Evolutionary conservation across 2,797 vertebrate genomes (phyloP).

Genomic region (Kryptolebias ocellatus): DNA sequence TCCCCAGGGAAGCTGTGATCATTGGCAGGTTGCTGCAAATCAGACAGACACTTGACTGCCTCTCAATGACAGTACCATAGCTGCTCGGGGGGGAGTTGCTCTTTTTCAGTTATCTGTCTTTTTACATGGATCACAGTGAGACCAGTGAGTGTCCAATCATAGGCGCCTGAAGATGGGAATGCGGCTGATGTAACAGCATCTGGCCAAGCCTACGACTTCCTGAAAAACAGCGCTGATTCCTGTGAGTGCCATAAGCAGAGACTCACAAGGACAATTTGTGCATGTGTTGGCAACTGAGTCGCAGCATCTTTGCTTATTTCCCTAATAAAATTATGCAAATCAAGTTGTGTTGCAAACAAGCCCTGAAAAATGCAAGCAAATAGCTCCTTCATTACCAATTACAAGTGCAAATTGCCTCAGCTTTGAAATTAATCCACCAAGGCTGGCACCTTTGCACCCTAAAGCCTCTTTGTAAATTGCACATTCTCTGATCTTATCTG

Average conservation of each 20-base stretch:
- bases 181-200: conserved; percentile 4
- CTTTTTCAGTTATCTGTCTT: conserved; percentile 37
- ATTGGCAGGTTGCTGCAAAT: conserved; percentile 66
- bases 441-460: conserved; percentile 68
- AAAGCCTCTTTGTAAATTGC: conserved; percentile 63
- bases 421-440: conserved; percentile 74
- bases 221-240: conserved; percentile 6
- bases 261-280: conserved; percentile 26
- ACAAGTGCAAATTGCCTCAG: conserved; percentile 72
- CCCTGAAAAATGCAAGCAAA: conserved; percentile 64
- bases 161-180: conserved; percentile 21
- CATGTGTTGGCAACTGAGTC: conserved; percentile 17
- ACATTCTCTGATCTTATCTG: conserved; percentile 65
- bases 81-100: conserved; percentile 30
- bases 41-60: conserved; percentile 62
- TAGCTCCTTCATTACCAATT: conserved; percentile 68
- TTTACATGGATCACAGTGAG: conserved; percentile 35
- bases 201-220: conserved; percentile 3
- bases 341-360: conserved; percentile 57
- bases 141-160: conserved; percentile 39
- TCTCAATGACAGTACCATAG: conserved; percentile 51
- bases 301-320: conserved; percentile 40
- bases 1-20: conserved; percentile 67
- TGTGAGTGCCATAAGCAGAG: conserved; percentile 15
- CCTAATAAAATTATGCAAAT: conserved; percentile 65